Evolutionary conservation across 2,888 invertebrate species (phyloP), one percentile per base, ranked within the genome.

Genomic region (Meta bourneti): DNA sequence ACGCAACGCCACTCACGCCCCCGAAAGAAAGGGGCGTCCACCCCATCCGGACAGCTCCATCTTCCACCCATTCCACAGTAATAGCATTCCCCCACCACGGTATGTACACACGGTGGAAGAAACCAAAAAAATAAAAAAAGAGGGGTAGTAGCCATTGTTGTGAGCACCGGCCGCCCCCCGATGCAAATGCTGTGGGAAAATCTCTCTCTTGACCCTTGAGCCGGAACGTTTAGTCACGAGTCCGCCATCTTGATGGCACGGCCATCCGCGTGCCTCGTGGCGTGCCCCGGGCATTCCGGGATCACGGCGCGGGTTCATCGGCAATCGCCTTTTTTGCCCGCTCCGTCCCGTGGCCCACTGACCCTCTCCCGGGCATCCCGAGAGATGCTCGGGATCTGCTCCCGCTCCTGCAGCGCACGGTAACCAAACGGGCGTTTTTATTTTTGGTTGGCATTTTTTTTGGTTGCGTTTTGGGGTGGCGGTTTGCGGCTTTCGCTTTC

Each of bases 161-260:
- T 79, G 34, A 34, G 34, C 34, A 4, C 34, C 34, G 34, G 49
- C 77, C 51, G 70, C 49, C 75, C 83, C 75, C 87, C 80, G 77
- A 77, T 82, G 75, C 82, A 83, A 89, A 82, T 82, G 82, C 69
- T 78, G 80, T 85, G 91, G 91, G 86, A 91, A 91, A 91, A 77
- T 34, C 61, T 51, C n/a, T 70, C 71, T 86, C 72, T 82, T 91
- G 91, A 91, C 91, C 91, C 87, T 78, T 87, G 91, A 91, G 91
- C 91, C 91, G 91, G 91, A 91, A 79, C 91, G 87, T 79, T 91
- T 79, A 83, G 91, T 91, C 91, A 91, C 91, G 90, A 91, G 90
- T 69, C 80, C 72, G 48, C 49, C 54, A 69, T 69, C 77, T 69
- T 34, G 72, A 74, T 81, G 72, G 80, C 88, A 80, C 88, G 81